Conservation (phyloP, 2,888 invertebrate genomes). For the Silvanus unidentatus region DNA sequence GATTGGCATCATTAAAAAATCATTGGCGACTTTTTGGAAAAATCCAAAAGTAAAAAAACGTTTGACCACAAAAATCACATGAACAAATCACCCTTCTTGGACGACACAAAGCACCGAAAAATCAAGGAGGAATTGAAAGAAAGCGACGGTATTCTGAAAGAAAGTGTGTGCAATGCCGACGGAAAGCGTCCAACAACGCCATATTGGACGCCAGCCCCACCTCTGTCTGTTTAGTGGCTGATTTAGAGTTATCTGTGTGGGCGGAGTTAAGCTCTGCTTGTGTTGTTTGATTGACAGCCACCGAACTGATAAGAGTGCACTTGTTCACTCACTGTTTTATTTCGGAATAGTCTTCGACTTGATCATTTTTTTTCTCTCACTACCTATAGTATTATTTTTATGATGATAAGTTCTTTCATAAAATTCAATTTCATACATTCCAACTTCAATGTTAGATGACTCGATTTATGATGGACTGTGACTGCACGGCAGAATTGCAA, state of each 20-base stretch:
- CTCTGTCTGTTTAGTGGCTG: conserved; percentile 28
- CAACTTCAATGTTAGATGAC: neutral
- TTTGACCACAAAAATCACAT: no score
- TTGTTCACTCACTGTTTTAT: conserved; percentile 36
- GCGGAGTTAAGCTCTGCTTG: conserved; percentile 25
- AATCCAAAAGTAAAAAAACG: no score
- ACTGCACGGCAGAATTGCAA: no score
- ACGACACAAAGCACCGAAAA: no score
- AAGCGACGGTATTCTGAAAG: conserved; percentile 1
- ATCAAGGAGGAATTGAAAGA: no score
- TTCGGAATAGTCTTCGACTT: conserved; percentile 24
- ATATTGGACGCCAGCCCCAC: conserved; percentile 41
- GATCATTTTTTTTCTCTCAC: conserved; percentile 10
- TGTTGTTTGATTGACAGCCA: conserved; percentile 40
- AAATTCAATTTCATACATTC: conserved; percentile 19
- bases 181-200: conserved; percentile 37
- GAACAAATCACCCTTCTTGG: no score
- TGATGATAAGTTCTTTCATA: conserved; percentile 24
- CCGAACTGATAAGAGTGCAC: conserved; percentile 33
- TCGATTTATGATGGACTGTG: no score
- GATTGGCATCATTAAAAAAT: no score
- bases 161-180: conserved; percentile 6
- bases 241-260: conserved; percentile 29
- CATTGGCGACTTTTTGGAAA: no score
- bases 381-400: conserved; percentile 14